Percentiles rank a stretch among this genome's conserved stretches.
phyloP scores from a whole-genome alignment of 2,888 invertebrate genomes.

The Actias luna region DNA sequence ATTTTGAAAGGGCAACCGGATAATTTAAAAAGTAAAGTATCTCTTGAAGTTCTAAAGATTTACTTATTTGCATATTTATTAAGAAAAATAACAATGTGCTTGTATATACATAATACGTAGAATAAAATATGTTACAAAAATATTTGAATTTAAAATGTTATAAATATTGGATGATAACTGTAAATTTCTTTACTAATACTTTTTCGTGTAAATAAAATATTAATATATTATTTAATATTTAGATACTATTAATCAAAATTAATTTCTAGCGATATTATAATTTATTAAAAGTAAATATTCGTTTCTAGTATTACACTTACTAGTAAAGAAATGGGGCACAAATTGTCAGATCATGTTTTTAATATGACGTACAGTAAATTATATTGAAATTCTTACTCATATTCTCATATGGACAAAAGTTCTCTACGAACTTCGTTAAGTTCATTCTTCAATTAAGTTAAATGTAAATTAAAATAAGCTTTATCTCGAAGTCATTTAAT shows the following conservation, averaged over 20 bases:
- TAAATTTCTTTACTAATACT: too few relatives aligned
- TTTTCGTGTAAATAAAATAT: too few relatives aligned
- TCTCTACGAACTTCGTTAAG: neutral
- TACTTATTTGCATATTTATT: neutral
- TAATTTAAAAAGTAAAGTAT: constrained; percentile 26
- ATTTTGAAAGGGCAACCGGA: constrained; percentile 23
- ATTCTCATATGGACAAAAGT: neutral
- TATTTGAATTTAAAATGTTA: too few relatives aligned
- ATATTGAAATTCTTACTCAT: neutral
- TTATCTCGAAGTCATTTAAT: neutral
- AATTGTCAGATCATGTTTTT: too few relatives aligned
- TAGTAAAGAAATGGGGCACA: too few relatives aligned
- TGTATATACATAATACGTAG: neutral
- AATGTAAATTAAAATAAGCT: neutral
- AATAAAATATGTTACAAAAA: too few relatives aligned
- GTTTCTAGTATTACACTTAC: too few relatives aligned
- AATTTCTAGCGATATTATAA: too few relatives aligned
- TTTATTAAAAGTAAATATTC: too few relatives aligned
- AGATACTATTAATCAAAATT: too few relatives aligned
- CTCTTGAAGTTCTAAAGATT: neutral
- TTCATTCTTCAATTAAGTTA: neutral
- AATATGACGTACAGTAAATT: neutral
- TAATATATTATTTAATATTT: too few relatives aligned
- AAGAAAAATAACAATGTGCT: neutral
- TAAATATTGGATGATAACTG: too few relatives aligned